Evolutionary conservation across 2,797 vertebrate genomes (phyloP).

Genomic region (Staurois parvus): DNA sequence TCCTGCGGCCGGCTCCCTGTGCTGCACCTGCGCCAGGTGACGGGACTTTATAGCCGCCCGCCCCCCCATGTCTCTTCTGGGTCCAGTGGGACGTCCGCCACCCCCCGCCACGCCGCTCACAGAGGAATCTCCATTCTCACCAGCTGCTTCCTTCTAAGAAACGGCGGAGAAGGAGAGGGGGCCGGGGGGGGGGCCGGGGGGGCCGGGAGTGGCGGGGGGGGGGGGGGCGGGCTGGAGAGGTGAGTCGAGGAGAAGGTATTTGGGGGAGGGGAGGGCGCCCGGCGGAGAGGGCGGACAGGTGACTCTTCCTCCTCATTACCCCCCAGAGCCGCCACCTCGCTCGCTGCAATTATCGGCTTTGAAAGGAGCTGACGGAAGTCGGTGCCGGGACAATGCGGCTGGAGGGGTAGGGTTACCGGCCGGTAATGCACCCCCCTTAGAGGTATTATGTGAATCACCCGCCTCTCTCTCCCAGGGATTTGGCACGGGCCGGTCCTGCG

Average conservation of each 20-base stretch:
- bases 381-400: slow-evolving; percentile 32
- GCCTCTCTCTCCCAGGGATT: slow-evolving; percentile 50
- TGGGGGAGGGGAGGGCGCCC: not conserved
- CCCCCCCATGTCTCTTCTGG: slow-evolving; percentile 25
- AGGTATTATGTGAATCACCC: slow-evolving; percentile 46
- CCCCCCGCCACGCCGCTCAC: slow-evolving; percentile 38
- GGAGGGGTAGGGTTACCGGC: slow-evolving; percentile 47
- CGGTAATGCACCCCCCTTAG: slow-evolving; percentile 40
- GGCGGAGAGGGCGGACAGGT: slow-evolving; percentile 5
- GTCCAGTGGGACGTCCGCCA: slow-evolving; percentile 47
- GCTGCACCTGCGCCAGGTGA: slow-evolving; percentile 33
- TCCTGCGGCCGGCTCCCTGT: slow-evolving; percentile 23
- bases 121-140: slow-evolving; percentile 24
- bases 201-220: not conserved
- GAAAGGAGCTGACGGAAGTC: slow-evolving; percentile 34
- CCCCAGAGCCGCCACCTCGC: slow-evolving; percentile 43
- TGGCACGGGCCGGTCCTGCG: slow-evolving; percentile 11
- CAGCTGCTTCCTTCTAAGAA: slow-evolving; percentile 43
- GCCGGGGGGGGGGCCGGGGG: not conserved
- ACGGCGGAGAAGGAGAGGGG: not conserved
- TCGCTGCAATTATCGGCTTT: slow-evolving; percentile 35
- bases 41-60: slow-evolving; percentile 38
- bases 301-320: slow-evolving; percentile 14
- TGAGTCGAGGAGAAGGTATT: slow-evolving; percentile 20
- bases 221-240: not conserved